These are phyloP conservation scores for Orchesella flavescens DNA, from an alignment of 2,888 invertebrate genomes.

Conservation along the genomic window DNA sequence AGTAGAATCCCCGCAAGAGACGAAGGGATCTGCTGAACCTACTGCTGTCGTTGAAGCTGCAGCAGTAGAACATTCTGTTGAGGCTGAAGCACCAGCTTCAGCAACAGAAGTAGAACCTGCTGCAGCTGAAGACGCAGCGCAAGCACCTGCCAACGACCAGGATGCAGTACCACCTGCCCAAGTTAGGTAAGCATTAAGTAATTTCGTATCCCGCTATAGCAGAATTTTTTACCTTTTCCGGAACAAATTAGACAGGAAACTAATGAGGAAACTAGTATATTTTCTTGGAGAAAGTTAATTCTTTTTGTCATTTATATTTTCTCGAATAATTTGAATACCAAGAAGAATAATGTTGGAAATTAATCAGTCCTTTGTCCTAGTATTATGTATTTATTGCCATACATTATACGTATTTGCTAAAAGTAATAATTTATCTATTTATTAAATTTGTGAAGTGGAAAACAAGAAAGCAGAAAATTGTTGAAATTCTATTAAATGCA, in stretches of 20 bases:
- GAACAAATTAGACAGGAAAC: slow-evolving; percentile 7
- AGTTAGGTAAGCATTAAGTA: slow-evolving; percentile 56
- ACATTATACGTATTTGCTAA: too few species aligned
- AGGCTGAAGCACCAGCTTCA: not conserved
- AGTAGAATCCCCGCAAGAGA: slow-evolving; percentile 51
- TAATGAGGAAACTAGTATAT: not conserved
- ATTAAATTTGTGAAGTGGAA: too few species aligned
- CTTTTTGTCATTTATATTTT: too few species aligned
- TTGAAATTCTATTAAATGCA: too few species aligned
- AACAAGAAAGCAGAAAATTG: too few species aligned
- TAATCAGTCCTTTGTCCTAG: too few species aligned
- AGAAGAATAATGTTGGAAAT: too few species aligned
- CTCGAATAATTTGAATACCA: too few species aligned
- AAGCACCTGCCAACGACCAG: slow-evolving; percentile 54
- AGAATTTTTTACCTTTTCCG: not conserved
- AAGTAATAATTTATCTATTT: too few species aligned
- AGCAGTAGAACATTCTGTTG: not conserved
- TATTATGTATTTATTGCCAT: too few species aligned
- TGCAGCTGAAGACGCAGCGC: slow-evolving; percentile 27
- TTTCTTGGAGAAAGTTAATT: too few species aligned
- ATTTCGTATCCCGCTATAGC: not conserved
- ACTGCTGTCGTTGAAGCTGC: slow-evolving; percentile 14
- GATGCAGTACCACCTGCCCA: slow-evolving; percentile 41
- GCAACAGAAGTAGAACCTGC: not conserved
- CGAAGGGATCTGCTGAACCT: slow-evolving; percentile 44